Evolutionary conservation across 2,113 vertebrate species (phyloP), one percentile per base, ranked within the genome.

Genomic region (Clarias macrocephalus): DNA sequence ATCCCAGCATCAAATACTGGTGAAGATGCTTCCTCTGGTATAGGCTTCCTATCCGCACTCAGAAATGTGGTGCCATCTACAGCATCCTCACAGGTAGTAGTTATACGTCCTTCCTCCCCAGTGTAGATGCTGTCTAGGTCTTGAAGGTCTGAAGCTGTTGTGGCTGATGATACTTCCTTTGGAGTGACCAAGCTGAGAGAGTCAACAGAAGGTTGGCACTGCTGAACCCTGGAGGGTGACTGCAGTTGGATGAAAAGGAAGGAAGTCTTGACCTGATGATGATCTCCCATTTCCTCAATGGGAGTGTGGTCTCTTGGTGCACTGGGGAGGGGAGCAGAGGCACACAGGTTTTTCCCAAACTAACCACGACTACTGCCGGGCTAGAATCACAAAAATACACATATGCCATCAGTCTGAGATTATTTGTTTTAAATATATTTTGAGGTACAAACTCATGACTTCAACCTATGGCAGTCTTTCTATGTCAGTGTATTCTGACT

Each of bases 231-330:
- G 81, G 88, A 90, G 81, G 91, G 92, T 62, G 90, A 92, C 88
- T 92, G 92, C 80, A 94, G 90, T 91, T 91, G 88, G 85, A 94
- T 90, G 79, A 89, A 93, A 81, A 93, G 93, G 93, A 93, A 94
- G 92, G 93, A 94, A 93, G 91, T 94, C 89, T 94, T 94, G 88
- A 92, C 91, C 89, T 92, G 92, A 90, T 93, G 91, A 88, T 92
- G 92, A 92, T 93, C 91, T 89, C 85, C 93, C 92, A 92, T 94
- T 94, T 93, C 92, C 92, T 92, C 68, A 57, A 87, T 84, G 54
- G 90, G 85, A 92, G 87, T 85, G 86, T 90, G 77, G 84, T 89
- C 91, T 89, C 77, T 86, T 63, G 56, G 77, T 48, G 57, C 85
- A 66, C 75, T n/a, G 65, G 81, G 86, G 68, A 83, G 52, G 60